Evolutionary conservation across 1,140 invertebrate genomes (phyloP), one percentile per base, ranked within the genome.

Genomic region (Microvelia longipes): DNA sequence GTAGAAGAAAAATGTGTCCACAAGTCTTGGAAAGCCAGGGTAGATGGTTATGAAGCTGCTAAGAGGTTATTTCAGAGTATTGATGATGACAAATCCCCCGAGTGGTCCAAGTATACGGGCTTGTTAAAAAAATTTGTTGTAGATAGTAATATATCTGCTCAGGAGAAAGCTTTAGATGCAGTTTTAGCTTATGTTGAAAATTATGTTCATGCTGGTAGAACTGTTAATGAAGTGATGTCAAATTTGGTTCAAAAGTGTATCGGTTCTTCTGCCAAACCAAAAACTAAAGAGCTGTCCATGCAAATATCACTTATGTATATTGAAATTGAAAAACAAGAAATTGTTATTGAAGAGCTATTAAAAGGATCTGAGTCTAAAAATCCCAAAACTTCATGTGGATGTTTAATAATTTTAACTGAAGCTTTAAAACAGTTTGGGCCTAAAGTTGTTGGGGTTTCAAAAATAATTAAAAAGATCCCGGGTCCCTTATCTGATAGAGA

Each of bases 291-390:
- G 72, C 82, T 95, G 19, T 90, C 92, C 5, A 82, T 90, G 61
- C 93, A 96, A 79, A 87, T 98, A 69, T 86, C 88, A 1, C 82
- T 98, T 64, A 93, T 96, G 90, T 97, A 90, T 77, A 86, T 98
- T 75, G 95, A 98, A 83, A 94, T 96, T 74, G 96, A 98, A 77
- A 97, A 96, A 79, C 89, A 93, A 72, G 95, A 98, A 74, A 79
- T 86, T 60, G 92, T 95, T 0, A 82, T 91, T 78, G 95, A 98
- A 76, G 94, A 96, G 80, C 81, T 98, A 2, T 81, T 96, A 1
- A 96, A 96, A 82, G 95, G 94, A 28, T 88, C 96, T 78, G 93
- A 96, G 73, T 88, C 89, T 70, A 98, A 98, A 80, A 96, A 96
- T 80, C 96, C 96, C 0, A 98, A 98, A 83, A 92, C 96, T 72